Base-by-base conservation (phyloP, 2,797 vertebrate species). In the Diceros bicornis region DNA sequence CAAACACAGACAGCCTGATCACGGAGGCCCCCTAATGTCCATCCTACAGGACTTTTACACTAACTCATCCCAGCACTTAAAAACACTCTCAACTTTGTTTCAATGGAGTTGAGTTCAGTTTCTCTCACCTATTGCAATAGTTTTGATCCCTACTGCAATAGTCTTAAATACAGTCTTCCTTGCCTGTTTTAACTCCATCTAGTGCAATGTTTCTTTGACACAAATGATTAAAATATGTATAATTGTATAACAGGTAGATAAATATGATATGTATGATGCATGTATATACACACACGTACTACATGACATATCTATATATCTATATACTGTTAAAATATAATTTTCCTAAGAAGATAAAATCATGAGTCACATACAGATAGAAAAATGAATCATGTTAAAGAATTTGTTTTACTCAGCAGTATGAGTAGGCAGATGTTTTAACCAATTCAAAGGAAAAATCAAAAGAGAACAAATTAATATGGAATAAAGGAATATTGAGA, bases 271-370 rank as follows among this genome's bases (percentile, higher is more conserved):
- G 7, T 16, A 61, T 52, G 7, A 62, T 83, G 55, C 7, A 50
- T 23, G 17, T 64, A 57, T 61, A 82, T 1, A 34, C 13, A 61
- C 41, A 34, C 11, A 82, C 61, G 91, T 29, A 72, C 23, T 84
- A 55, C 7, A 69, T 37, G 64, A 6, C 52, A 25, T 34, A 55
- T 18, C 27, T 37, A 21, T 41, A 16, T 23, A 25, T 12, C 1
- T 64, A 32, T 34, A 55, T 5, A 74, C 12, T 62, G 0, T 59
- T 13, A 88, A 59, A 34, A 74, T 50, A 14, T 50, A 87, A 69
- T 44, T 83, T 96, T 82, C 12, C 9, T n/a, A 79, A 78, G 34
- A 87, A n/a, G 29, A 5, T 89, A 91, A 91, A 85, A 34, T n/a
- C 4, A 64, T 64, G 3, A 75, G 14, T 85, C 25, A 74, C 3